Evolutionary conservation across 2,888 invertebrate genomes (phyloP), one percentile per base, ranked within the genome.

Genomic region (Trichopoda pennipes): DNA sequence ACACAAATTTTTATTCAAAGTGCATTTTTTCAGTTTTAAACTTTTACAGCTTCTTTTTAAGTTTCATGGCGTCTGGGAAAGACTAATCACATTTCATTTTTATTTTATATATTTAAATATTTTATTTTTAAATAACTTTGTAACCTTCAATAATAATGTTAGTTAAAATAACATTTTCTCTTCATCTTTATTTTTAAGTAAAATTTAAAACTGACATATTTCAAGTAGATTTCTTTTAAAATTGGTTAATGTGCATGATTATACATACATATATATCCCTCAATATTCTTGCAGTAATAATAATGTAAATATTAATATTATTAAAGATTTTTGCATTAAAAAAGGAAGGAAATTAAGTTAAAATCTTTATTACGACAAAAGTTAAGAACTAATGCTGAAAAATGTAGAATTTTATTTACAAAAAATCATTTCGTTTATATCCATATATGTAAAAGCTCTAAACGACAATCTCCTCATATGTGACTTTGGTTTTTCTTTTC

Each of bases 1-100:
- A 56, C 66, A 66, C 66, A 38, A 51, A 21, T 19, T 28, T 42
- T 51, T 63, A 14, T 72, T 49, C 16, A 38, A 66, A 61, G 23
- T 68, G 60, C 73, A 73, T 53, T 35, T 68, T 66, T 73, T 80
- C 14, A 47, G 42, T 69, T 77, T 38, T 19, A 56, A 75, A 60
- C 42, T 80, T 80, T 70, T 70, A 44, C 64, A 82, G 75, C 74
- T 79, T 79, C 58, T 58, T 61, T 77, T 77, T 74, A 78, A 55
- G 58, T 78, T 85, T 85, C 85, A 90, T 89, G 91, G 91, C 91
- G 91, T 91, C 87, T 89, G 90, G 91, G 91, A 91, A 91, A 91
- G 91, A 91, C 91, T 91, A 90, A 91, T 88, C 91, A 90, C 91
- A 90, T 89, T 87, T 87, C 80, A 84, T 82, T 79, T 56, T 64